phyloP scores from a whole-genome alignment of 2,888 invertebrate genomes.

The Drosophila pullipes region DNA sequence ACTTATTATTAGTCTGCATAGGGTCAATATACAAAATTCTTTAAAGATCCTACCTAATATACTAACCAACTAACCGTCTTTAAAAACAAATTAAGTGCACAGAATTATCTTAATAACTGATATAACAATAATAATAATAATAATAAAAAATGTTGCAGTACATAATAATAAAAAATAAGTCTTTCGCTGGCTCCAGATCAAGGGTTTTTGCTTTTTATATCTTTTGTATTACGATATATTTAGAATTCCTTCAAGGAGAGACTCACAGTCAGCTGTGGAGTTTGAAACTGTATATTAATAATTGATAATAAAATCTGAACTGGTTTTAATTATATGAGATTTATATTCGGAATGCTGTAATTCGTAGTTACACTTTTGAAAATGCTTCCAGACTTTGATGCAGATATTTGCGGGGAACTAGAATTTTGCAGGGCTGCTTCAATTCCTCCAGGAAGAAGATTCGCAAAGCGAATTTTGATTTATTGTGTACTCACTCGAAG shows the following conservation, averaged over 20 bases:
- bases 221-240: too few species aligned
- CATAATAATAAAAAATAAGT: neutral
- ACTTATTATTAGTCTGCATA: too few species aligned
- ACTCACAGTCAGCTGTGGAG: too few species aligned
- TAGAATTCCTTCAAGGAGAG: too few species aligned
- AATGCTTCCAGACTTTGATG: neutral
- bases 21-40: neutral
- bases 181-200: neutral
- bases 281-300: too few species aligned
- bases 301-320: too few species aligned
- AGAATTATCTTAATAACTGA: neutral
- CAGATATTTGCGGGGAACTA: conserved; percentile 19
- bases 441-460: neutral
- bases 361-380: neutral
- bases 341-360: neutral
- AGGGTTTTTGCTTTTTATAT: neutral
- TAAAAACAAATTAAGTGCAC: neutral
- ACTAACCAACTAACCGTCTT: neutral
- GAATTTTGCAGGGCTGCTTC: neutral
- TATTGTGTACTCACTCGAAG: too few species aligned
- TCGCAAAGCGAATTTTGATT: neutral
- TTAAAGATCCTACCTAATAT: neutral
- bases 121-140: neutral
- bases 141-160: neutral
- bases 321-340: too few species aligned